A percentile compares a stretch with the other conserved stretches of the same genome.
phyloP scores from a whole-genome alignment of 2,888 invertebrate species.

The Torymus tubicola region DNA sequence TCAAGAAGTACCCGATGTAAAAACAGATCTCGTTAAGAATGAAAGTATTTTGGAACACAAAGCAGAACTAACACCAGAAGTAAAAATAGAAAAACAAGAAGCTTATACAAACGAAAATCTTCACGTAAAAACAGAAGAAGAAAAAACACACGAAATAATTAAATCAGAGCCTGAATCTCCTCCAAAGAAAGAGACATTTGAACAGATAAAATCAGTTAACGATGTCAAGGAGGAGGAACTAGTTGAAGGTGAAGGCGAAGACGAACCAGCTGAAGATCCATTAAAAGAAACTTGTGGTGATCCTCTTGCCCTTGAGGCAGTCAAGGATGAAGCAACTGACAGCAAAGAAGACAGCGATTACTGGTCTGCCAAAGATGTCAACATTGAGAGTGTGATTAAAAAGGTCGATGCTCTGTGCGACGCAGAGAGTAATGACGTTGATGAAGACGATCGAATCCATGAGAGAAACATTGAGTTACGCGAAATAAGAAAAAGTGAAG shows the following conservation, averaged over 20 bases:
- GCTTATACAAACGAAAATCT: constrained; percentile 39
- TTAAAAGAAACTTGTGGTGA: constrained; percentile 68
- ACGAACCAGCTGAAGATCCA: constrained; percentile 67
- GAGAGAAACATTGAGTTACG: constrained; percentile 64
- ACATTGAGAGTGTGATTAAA: constrained; percentile 89
- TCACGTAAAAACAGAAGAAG: constrained; percentile 48
- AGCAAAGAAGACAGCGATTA: constrained; percentile 85
- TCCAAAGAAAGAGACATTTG: constrained; percentile 38
- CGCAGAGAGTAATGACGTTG: constrained; percentile 69
- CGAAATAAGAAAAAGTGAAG: constrained; percentile 67
- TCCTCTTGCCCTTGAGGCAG: constrained; percentile 68
- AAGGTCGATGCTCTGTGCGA: constrained; percentile 84
- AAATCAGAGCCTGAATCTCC: constrained; percentile 55
- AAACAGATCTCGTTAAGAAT: constrained; percentile 65
- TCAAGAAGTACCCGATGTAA: constrained; percentile 58
- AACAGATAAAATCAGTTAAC: constrained; percentile 58
- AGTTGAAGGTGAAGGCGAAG: constrained; percentile 62
- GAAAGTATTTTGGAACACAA: constrained; percentile 59
- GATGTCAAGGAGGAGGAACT: constrained; percentile 65
- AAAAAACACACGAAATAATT: constrained; percentile 32
- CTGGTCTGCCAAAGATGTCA: constrained; percentile 88
- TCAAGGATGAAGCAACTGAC: constrained; percentile 76
- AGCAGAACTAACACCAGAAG: constrained; percentile 50
- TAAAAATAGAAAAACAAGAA: constrained; percentile 61
- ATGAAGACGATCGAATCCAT: constrained; percentile 66